Evolutionary conservation across 2,113 vertebrate species (phyloP).

Genomic region (Triplophysa rosa): DNA sequence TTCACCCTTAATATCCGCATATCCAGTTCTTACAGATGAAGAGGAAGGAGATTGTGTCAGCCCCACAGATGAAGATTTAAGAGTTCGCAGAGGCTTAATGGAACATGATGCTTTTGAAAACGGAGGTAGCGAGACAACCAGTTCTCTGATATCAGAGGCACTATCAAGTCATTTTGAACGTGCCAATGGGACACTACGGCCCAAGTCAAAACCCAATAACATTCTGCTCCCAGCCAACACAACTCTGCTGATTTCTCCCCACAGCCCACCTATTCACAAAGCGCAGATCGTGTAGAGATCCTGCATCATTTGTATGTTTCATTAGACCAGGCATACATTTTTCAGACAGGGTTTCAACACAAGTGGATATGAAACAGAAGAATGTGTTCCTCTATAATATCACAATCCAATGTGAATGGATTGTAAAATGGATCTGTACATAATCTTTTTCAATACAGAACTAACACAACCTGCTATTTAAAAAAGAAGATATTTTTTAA

Average conservation of each 20-base stretch:
- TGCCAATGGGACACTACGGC: constrained; percentile 80
- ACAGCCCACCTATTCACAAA: constrained; percentile 82
- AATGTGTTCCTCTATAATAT: background rate
- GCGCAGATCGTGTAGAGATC: constrained; percentile 84
- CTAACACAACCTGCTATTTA: background rate
- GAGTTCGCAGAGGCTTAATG: constrained; percentile 59
- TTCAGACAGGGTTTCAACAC: background rate
- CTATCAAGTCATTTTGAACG: constrained; percentile 79
- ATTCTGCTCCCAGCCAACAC: constrained; percentile 42
- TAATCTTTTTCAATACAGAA: background rate
- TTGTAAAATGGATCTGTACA: background rate
- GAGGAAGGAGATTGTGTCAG: constrained; percentile 68
- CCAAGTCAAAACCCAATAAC: constrained; percentile 65
- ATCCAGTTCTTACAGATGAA: constrained; percentile 63
- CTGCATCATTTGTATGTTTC: background rate
- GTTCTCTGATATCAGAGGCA: constrained; percentile 80
- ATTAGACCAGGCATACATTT: background rate
- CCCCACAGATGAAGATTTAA: constrained; percentile 56
- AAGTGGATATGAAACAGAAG: background rate
- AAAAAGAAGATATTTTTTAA: background rate
- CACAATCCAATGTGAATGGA: background rate
- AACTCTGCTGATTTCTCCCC: constrained; percentile 31
- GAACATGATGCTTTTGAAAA: constrained; percentile 67
- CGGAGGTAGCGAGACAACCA: constrained; percentile 72
- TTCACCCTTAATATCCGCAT: constrained; percentile 55